Percentiles rank a stretch among this genome's conserved stretches.
These are phyloP conservation scores for Aradophagus sp. DNA, from an alignment of 1,140 invertebrate species.

Conservation along the genomic window DNA sequence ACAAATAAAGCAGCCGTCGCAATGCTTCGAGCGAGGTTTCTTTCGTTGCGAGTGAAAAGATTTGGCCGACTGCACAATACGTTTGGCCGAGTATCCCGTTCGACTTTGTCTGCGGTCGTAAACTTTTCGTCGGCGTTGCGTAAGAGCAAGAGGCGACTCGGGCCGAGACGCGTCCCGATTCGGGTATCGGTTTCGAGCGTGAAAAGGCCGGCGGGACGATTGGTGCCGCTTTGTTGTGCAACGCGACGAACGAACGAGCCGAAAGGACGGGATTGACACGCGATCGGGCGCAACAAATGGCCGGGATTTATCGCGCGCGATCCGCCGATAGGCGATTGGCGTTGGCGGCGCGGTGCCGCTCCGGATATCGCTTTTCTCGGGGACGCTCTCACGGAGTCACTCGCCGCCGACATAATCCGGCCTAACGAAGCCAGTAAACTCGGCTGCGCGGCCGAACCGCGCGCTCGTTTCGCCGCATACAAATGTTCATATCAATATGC, in stretches of 20 bases:
- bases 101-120: too few relatives aligned
- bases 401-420: constrained; percentile 47
- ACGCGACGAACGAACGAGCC: constrained; percentile 6
- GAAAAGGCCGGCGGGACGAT: too few relatives aligned
- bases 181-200: too few relatives aligned
- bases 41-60: too few relatives aligned
- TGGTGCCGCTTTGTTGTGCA: too few relatives aligned
- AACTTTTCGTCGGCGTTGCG: too few relatives aligned
- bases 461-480: constrained; percentile 25
- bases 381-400: constrained; percentile 65
- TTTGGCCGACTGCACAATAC: too few relatives aligned
- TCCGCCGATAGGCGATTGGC: constrained; percentile 58
- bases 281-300: constrained; percentile 67
- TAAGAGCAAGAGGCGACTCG: too few relatives aligned
- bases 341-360: constrained; percentile 45
- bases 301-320: constrained; percentile 67
- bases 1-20: too few relatives aligned
- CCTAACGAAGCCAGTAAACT: constrained; percentile 36
- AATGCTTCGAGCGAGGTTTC: too few relatives aligned
- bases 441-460: constrained; percentile 9
- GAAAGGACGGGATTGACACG: constrained; percentile 52
- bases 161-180: too few relatives aligned
- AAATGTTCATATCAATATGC: constrained; percentile 55
- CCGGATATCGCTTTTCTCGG: constrained; percentile 70
- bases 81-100: too few relatives aligned